Evolutionary conservation across 2,797 vertebrate genomes (phyloP).

Genomic region (Glyptemys insculpta): DNA sequence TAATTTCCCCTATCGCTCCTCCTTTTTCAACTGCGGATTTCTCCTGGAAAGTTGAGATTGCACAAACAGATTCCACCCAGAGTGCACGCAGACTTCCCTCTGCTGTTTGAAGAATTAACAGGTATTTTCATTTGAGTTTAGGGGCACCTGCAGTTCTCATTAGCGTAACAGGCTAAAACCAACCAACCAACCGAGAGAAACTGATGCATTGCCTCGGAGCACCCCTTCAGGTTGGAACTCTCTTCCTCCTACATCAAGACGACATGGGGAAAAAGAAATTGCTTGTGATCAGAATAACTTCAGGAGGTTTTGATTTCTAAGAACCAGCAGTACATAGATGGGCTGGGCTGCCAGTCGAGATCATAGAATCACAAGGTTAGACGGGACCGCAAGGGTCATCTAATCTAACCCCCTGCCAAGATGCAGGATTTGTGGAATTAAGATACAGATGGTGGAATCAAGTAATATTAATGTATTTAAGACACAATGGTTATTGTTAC

Average conservation of each 20-base stretch:
- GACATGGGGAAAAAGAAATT: not conserved
- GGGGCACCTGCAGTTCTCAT: conserved; percentile 61
- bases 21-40: conserved; percentile 48
- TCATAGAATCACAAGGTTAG: not conserved
- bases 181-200: not conserved
- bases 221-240: not conserved
- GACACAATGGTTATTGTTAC: not conserved
- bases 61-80: conserved; percentile 27
- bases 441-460: not conserved
- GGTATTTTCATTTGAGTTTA: not conserved
- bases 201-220: not conserved
- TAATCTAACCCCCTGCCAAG: not conserved
- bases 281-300: not conserved
- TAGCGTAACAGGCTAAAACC: not conserved
- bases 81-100: conserved; percentile 17
- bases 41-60: conserved; percentile 60
- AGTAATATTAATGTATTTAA: not conserved
- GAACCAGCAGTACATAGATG: rapidly evolving
- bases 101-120: conserved; percentile 35
- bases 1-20: conserved; percentile 64
- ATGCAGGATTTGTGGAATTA: not conserved
- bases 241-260: not conserved
- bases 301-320: not conserved
- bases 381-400: not conserved
- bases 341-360: not conserved